phyloP scores from a whole-genome alignment of 2,113 vertebrate species.

The Melozone crissalis region DNA sequence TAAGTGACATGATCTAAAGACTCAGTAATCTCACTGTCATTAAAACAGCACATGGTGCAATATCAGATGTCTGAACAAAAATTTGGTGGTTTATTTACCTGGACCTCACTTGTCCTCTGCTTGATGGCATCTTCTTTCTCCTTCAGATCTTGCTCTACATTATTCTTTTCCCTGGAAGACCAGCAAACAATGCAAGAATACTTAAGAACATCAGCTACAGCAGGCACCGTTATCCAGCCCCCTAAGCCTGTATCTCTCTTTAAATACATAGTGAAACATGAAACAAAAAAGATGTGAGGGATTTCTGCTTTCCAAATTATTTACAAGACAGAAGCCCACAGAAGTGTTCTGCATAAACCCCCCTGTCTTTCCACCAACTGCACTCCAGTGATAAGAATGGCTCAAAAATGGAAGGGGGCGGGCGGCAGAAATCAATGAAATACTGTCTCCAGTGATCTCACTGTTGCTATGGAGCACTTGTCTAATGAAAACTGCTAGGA shows the following conservation, averaged over 20 bases:
- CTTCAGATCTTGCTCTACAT: constrained; percentile 94
- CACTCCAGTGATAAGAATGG: constrained; percentile 75
- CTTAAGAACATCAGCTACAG: constrained; percentile 86
- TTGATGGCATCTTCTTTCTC: constrained; percentile 94
- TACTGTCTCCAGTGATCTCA: constrained; percentile 80
- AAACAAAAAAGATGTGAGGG: constrained; percentile 64
- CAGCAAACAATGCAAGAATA: constrained; percentile 92
- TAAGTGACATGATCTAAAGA: not conserved
- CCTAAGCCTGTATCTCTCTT: constrained; percentile 80
- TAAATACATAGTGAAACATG: constrained; percentile 83
- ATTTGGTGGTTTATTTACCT: constrained; percentile 80
- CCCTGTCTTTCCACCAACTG: constrained; percentile 72
- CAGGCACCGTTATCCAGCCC: constrained; percentile 81
- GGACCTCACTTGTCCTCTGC: constrained; percentile 89
- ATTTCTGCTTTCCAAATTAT: constrained; percentile 71
- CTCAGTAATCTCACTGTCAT: not conserved
- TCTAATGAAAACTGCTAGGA: constrained; percentile 77
- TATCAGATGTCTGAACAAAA: not conserved
- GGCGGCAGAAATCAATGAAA: constrained; percentile 79
- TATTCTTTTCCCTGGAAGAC: constrained; percentile 96
- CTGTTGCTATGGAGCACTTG: constrained; percentile 83
- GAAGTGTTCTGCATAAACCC: constrained; percentile 59
- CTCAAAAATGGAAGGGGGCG: constrained; percentile 72
- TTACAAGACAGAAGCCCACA: constrained; percentile 66
- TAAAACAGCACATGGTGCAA: not conserved